phyloP scores from a whole-genome alignment of 35 echinoderm and acorn worm genomes.

The Apostichopus californicus region DNA sequence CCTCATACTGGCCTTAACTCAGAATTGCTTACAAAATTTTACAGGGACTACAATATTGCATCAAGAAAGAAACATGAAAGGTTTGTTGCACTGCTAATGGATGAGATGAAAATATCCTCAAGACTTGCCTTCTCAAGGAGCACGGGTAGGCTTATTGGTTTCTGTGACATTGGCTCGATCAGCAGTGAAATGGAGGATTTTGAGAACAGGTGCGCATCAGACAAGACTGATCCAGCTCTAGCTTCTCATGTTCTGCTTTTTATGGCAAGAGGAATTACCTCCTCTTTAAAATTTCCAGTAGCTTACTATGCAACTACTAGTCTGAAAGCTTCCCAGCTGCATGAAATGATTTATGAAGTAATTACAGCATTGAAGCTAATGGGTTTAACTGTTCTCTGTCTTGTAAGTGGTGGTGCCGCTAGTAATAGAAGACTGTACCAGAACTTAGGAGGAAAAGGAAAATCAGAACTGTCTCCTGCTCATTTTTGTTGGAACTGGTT shows the following conservation, averaged over 20 bases:
- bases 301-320: slow-evolving; percentile 42
- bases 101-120: slow-evolving; percentile 63
- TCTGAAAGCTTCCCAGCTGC: slow-evolving; percentile 13
- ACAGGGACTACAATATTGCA: background rate
- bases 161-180: slow-evolving; percentile 16
- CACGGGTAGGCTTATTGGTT: slow-evolving; percentile 30
- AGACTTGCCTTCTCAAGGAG: slow-evolving; percentile 30
- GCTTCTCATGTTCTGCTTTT: slow-evolving; percentile 53
- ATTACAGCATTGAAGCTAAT: slow-evolving; percentile 43
- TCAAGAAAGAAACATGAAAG: background rate
- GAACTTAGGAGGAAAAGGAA: background rate
- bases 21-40: background rate
- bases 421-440: slow-evolving; percentile 59
- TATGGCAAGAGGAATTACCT: slow-evolving; percentile 57
- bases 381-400: slow-evolving; percentile 52
- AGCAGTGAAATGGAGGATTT: slow-evolving; percentile 13
- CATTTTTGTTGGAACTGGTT: background rate
- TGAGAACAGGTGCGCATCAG: slow-evolving; percentile 25
- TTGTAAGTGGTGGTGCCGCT: slow-evolving; percentile 66
- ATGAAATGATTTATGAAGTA: background rate
- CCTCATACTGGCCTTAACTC: background rate
- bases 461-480: background rate
- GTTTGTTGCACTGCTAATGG: slow-evolving; percentile 33
- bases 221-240: background rate
- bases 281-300: background rate